A percentile compares a stretch with the other conserved stretches of the same genome.
Conservation (phyloP, 2,113 vertebrate genomes). For the Emydocephalus ijimae region DNA sequence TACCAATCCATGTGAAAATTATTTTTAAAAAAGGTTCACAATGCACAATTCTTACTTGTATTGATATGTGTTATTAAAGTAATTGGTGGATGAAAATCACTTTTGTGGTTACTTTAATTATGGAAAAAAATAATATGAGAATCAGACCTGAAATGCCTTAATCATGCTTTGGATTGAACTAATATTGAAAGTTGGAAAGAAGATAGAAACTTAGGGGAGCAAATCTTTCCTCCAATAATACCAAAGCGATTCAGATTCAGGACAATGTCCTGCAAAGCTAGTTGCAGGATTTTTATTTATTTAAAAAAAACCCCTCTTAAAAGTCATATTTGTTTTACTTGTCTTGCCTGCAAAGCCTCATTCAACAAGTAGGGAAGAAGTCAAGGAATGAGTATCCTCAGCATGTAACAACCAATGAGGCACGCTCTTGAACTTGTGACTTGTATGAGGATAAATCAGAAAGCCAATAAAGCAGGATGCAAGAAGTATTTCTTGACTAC, state of each 20-base stretch:
- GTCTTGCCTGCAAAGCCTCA: background rate
- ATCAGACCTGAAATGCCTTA: background rate
- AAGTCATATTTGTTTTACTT: background rate
- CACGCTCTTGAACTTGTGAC: background rate
- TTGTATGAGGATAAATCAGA: background rate
- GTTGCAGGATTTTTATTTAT: background rate
- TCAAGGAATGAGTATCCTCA: background rate
- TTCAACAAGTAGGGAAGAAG: background rate
- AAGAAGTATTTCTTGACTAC: background rate
- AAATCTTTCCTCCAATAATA: background rate
- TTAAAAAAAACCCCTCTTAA: background rate
- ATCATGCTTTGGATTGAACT: background rate
- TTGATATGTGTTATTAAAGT: background rate
- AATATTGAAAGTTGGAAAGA: background rate
- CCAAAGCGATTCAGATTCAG: background rate
- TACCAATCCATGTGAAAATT: background rate
- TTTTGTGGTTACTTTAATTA: background rate
- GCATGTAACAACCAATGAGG: background rate
- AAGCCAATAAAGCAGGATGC: background rate
- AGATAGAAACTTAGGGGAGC: background rate
- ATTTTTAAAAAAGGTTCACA: background rate
- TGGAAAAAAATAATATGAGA: background rate
- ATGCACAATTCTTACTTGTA: background rate
- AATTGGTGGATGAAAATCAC: background rate
- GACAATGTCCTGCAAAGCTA: no score